phyloP scores from a whole-genome alignment of 2,797 vertebrate genomes.

The Crocodylus rhombifer region DNA sequence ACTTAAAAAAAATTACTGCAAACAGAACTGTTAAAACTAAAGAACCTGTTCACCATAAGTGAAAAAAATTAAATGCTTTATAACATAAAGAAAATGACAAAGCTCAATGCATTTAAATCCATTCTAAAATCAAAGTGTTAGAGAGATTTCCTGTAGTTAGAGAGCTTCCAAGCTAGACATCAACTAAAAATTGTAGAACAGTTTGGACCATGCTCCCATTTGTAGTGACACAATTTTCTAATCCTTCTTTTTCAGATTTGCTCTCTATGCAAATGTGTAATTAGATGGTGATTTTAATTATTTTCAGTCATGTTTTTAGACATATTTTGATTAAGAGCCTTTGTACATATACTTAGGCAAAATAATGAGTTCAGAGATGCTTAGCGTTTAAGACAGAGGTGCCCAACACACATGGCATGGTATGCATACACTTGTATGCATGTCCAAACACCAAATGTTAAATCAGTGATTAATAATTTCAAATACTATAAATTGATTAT shows the following conservation, averaged over 20 bases:
- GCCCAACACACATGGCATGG: background rate
- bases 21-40: background rate
- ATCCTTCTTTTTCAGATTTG: background rate
- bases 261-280: background rate
- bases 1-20: background rate
- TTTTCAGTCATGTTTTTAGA: background rate
- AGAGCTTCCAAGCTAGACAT: background rate
- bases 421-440: background rate
- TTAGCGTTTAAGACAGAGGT: background rate
- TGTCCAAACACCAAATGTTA: too few species aligned
- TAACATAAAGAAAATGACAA: background rate
- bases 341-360: background rate
- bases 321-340: background rate
- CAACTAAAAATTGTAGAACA: background rate
- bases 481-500: too few species aligned
- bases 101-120: background rate
- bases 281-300: background rate
- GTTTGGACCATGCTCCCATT: background rate
- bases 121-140: background rate
- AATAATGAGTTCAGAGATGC: background rate
- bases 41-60: background rate
- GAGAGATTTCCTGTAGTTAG: background rate
- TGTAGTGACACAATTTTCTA: background rate
- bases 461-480: too few species aligned
- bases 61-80: accelerated